These are phyloP conservation scores for Chloebia gouldiae DNA, from an alignment of 2,113 vertebrate species.

Conservation along the genomic window DNA sequence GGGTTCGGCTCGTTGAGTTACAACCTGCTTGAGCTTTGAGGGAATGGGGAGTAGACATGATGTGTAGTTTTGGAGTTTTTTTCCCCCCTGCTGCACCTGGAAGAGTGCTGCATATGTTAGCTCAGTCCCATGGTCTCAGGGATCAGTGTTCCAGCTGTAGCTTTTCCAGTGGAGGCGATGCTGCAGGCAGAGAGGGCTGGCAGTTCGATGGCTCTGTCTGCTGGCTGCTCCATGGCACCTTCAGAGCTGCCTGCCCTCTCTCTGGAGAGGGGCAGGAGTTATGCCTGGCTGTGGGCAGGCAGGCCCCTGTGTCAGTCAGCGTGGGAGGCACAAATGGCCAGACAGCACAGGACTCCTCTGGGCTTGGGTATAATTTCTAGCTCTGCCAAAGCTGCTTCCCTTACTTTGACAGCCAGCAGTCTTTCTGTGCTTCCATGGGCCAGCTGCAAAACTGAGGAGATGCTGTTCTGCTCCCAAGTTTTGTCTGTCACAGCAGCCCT, in stretches of 20 bases:
- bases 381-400: not conserved
- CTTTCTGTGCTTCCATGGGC: not conserved
- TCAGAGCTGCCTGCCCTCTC: not conserved
- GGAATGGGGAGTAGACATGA: too few relatives aligned
- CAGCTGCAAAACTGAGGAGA: not conserved
- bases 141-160: not conserved
- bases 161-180: not conserved
- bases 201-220: fast-evolving
- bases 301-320: not conserved
- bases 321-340: not conserved
- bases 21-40: not conserved
- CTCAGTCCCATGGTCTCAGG: not conserved
- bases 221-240: not conserved
- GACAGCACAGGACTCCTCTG: not conserved
- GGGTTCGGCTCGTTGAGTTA: not conserved
- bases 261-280: fast-evolving
- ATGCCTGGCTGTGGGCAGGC: fast-evolving
- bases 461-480: not conserved
- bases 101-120: not conserved
- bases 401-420: not conserved
- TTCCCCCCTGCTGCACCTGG: not conserved
- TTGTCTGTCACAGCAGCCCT: not conserved
- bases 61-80: not conserved
- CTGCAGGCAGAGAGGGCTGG: not conserved
- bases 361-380: not conserved